Conservation (phyloP, 2,888 invertebrate genomes). For the Chouioia cunea region DNA sequence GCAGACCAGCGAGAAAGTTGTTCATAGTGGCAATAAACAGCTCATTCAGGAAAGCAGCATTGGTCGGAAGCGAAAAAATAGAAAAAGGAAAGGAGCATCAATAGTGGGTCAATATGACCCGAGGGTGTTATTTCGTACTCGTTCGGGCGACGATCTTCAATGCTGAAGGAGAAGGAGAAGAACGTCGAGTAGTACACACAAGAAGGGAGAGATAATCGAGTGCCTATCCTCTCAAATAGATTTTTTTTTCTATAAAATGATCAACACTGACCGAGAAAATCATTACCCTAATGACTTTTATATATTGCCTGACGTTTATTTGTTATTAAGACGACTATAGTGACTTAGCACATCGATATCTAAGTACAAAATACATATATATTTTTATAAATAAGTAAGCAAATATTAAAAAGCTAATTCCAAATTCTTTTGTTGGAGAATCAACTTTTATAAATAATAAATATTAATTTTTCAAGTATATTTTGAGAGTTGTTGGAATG, state of each 20-base stretch:
- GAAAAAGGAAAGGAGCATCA: constrained; percentile 5
- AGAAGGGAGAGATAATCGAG: constrained; percentile 32
- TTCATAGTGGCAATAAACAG: constrained; percentile 22
- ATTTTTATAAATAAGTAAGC: too few relatives aligned
- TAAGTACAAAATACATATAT: too few relatives aligned
- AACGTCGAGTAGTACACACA: too few relatives aligned
- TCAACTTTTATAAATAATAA: too few relatives aligned
- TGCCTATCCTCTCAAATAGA: constrained; percentile 20
- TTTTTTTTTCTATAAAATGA: background rate
- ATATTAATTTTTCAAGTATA: too few relatives aligned
- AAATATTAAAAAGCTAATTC: too few relatives aligned
- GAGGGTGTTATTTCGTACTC: constrained; percentile 20
- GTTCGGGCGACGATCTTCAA: constrained; percentile 23
- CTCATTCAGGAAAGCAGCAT: background rate
- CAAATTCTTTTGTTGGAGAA: too few relatives aligned
- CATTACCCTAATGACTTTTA: constrained; percentile 21
- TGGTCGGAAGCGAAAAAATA: background rate
- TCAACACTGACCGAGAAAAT: constrained; percentile 8
- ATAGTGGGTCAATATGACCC: constrained; percentile 30
- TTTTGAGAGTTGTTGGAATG: too few relatives aligned
- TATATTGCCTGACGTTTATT: background rate
- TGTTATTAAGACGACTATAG: too few relatives aligned
- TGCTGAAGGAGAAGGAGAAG: too few relatives aligned
- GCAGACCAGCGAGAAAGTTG: background rate
- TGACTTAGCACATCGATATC: too few relatives aligned